These are phyloP conservation scores for Chelmon rostratus DNA, from an alignment of 2,797 vertebrate genomes.

Conservation along the genomic window DNA sequence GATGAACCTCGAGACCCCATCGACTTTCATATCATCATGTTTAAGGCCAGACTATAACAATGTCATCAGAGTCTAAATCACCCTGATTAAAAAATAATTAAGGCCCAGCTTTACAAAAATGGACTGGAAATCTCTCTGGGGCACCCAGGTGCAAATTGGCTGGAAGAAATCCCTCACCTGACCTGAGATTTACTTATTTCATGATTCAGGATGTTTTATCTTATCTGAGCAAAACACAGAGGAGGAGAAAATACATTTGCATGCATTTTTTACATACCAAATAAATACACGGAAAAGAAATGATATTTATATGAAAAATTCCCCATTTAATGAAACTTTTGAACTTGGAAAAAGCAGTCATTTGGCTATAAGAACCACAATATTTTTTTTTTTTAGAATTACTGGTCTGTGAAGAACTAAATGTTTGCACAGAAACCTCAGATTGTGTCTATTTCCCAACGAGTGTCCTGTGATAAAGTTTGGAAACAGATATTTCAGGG, in stretches of 20 bases:
- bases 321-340: not conserved
- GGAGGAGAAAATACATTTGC: not conserved
- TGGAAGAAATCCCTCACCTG: no score
- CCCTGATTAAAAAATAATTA: not conserved
- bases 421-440: not conserved
- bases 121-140: not conserved
- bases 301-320: no score
- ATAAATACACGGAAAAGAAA: not conserved
- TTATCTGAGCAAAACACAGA: not conserved
- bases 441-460: not conserved
- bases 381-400: no score
- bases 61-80: not conserved
- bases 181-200: not conserved
- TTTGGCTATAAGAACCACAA: not conserved
- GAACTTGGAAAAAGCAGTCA: not conserved
- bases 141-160: not conserved
- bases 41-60: not conserved
- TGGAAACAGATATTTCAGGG: not conserved
- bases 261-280: not conserved
- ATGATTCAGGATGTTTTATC: not conserved
- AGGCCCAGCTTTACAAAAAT: not conserved
- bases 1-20: not conserved
- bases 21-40: not conserved
- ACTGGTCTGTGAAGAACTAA: not conserved
- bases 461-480: not conserved